phyloP scores from a whole-genome alignment of 2,797 vertebrate species.

The Sebastes goodei region DNA sequence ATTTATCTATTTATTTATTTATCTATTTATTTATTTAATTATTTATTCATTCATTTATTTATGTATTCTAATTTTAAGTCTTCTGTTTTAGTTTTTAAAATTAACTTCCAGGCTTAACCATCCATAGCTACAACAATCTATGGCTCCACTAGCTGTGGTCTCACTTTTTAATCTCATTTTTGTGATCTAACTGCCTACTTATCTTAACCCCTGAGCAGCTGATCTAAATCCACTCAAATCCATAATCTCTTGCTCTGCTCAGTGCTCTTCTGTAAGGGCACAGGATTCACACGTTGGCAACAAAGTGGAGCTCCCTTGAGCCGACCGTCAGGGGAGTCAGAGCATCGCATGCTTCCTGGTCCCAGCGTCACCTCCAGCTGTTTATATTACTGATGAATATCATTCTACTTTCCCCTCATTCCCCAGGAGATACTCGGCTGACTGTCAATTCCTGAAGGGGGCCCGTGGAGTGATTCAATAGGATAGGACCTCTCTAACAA shows the following conservation, averaged over 20 bases:
- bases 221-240: constrained; percentile 31
- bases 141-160: background rate
- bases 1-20: too few species aligned
- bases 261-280: constrained; percentile 3
- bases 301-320: constrained; percentile 20
- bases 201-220: constrained; percentile 39
- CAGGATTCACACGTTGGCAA: constrained; percentile 21
- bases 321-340: constrained; percentile 14
- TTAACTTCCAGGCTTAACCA: background rate
- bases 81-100: background rate
- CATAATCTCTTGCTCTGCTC: constrained; percentile 23
- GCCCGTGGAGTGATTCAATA: constrained; percentile 38
- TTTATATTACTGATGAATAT: constrained; percentile 60
- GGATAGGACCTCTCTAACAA: constrained; percentile 30
- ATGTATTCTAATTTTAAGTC: background rate
- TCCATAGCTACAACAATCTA: background rate
- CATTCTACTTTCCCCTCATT: constrained; percentile 28
- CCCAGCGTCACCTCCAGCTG: constrained; percentile 33
- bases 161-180: constrained; percentile 28
- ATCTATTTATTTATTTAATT: too few species aligned
- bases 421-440: constrained; percentile 15
- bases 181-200: constrained; percentile 41
- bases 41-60: background rate
- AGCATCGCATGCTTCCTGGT: constrained; percentile 17
- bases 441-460: constrained; percentile 45